phyloP scores from a whole-genome alignment of 1,140 invertebrate species.

The Limonius californicus region DNA sequence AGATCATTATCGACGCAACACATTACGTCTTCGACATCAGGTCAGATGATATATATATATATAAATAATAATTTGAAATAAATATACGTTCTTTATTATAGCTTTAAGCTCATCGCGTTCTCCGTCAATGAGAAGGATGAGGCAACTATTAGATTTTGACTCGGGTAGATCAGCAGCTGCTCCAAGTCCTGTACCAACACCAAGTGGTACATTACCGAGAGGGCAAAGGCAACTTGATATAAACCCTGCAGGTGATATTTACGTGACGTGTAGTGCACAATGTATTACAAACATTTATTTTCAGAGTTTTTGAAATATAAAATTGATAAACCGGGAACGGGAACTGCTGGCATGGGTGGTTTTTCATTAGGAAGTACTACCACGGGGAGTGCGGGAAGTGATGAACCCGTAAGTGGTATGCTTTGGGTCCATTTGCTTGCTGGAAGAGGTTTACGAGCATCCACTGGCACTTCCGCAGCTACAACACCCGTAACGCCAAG shows the following conservation, averaged over 20 bases:
- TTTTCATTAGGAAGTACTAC: constrained; percentile 47
- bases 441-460: constrained; percentile 79
- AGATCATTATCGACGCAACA: constrained; percentile 66
- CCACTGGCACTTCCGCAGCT: constrained; percentile 62
- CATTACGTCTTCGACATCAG: constrained; percentile 51
- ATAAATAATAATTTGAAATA: background rate
- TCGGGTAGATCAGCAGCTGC: constrained; percentile 53
- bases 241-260: constrained; percentile 69
- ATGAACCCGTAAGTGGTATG: constrained; percentile 78
- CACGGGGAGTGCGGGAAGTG: constrained; percentile 43
- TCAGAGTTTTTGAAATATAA: constrained; percentile 89
- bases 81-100: constrained; percentile 22
- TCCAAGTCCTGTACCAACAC: constrained; percentile 66
- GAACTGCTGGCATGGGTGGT: constrained; percentile 37
- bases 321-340: constrained; percentile 70
- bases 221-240: constrained; percentile 75
- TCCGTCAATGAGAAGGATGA: constrained; percentile 69
- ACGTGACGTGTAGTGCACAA: too few relatives aligned
- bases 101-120: constrained; percentile 55
- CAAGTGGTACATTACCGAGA: constrained; percentile 69
- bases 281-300: constrained; percentile 24
- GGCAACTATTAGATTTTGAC: constrained; percentile 73
- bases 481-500: constrained; percentile 63
- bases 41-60: too few relatives aligned
- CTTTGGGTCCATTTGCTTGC: constrained; percentile 87